Evolutionary conservation across 2,888 invertebrate species (phyloP).

Genomic region (Nymphalis c-album): DNA sequence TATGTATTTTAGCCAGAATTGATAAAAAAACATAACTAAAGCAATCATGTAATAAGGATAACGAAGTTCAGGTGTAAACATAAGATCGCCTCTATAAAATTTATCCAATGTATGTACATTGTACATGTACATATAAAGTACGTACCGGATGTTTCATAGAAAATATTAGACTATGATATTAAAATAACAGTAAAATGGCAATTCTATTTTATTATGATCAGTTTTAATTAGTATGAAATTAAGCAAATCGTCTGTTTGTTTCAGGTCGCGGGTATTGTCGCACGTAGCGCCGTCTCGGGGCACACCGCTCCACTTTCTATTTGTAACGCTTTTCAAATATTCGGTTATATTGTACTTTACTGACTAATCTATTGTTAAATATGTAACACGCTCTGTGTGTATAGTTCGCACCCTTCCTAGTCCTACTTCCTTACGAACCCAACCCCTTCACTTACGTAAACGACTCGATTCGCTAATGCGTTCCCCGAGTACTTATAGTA

Average conservation of each 20-base stretch:
- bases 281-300: conserved; percentile 46
- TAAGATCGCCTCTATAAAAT: too few relatives aligned
- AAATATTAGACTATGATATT: too few relatives aligned
- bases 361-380: conserved; percentile 39
- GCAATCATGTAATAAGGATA: too few relatives aligned
- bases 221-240: too few relatives aligned
- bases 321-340: conserved; percentile 47
- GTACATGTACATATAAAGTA: too few relatives aligned
- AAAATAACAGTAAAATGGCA: too few relatives aligned
- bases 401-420: conserved; percentile 35
- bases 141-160: too few relatives aligned
- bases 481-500: conserved; percentile 26
- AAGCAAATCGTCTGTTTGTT: conserved; percentile 33
- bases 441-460: conserved; percentile 12
- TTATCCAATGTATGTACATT: too few relatives aligned
- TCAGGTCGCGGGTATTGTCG: conserved; percentile 52
- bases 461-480: conserved; percentile 39
- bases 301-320: conserved; percentile 44
- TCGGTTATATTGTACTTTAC: conserved; percentile 47
- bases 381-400: conserved; percentile 27
- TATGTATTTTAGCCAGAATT: too few relatives aligned
- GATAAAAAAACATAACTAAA: too few relatives aligned
- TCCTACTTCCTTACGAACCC: conserved; percentile 19
- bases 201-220: not conserved
- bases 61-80: too few relatives aligned